Percentiles rank a stretch among this genome's conserved stretches.
phyloP scores from a whole-genome alignment of 2,113 vertebrate genomes.

The Notarius lentiginosus region DNA sequence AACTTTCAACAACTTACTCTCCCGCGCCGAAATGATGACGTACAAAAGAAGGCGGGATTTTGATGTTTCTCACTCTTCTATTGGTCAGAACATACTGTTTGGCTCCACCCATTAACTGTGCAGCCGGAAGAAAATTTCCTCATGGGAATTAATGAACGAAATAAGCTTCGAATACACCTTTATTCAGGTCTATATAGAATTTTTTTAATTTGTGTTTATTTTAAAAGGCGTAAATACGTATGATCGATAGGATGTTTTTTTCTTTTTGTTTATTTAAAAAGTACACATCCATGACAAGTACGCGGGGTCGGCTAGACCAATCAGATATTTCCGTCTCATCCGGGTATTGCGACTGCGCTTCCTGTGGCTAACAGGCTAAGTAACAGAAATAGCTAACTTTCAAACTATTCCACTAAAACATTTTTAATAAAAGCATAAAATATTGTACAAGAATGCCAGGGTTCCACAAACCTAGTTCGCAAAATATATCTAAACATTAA shows the following conservation, averaged over 20 bases:
- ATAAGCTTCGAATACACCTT: not conserved
- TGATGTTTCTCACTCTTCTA: not conserved
- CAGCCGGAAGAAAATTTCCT: too few relatives aligned
- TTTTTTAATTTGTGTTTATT: not conserved
- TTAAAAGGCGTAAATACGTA: not conserved
- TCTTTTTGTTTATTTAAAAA: not conserved
- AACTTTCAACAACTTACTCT: constrained; percentile 18
- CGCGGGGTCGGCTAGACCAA: not conserved
- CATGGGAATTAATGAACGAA: not conserved
- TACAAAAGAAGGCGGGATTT: constrained; percentile 19
- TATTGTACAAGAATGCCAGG: not conserved
- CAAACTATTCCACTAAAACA: not conserved
- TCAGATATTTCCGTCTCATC: not conserved
- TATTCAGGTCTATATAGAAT: not conserved
- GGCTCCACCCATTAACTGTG: not conserved
- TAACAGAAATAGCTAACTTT: not conserved
- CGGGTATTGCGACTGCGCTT: not conserved
- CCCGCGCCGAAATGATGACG: constrained; percentile 53
- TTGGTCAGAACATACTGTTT: constrained; percentile 13
- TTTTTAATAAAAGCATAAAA: not conserved
- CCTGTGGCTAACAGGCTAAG: not conserved
- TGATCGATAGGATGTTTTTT: not conserved
- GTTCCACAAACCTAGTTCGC: not conserved
- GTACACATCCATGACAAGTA: not conserved
- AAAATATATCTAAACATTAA: not conserved